Evolutionary conservation across 2,888 invertebrate species (phyloP).

Genomic region (Ormyrus nitidulus): DNA sequence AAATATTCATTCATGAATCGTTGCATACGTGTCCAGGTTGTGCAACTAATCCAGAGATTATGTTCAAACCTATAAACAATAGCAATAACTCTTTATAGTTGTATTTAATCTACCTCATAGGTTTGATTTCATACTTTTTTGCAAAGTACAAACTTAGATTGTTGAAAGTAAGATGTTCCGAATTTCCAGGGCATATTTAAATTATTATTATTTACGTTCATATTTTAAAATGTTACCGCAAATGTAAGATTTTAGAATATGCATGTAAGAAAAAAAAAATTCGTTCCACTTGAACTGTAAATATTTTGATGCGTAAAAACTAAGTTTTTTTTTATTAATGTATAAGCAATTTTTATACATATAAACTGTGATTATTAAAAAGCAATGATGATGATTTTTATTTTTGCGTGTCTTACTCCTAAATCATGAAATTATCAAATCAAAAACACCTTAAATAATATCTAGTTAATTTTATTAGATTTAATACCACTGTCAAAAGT

Average conservation of each 20-base stretch:
- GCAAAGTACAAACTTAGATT: slow-evolving; percentile 45
- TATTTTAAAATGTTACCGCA: not conserved
- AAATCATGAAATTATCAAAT: too few species aligned
- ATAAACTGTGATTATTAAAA: slow-evolving; percentile 15
- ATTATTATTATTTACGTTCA: slow-evolving; percentile 12
- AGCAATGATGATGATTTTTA: not conserved
- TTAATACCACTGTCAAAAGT: too few species aligned
- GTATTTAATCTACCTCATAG: slow-evolving; percentile 26
- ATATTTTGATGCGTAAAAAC: not conserved
- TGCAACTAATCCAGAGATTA: slow-evolving; percentile 81
- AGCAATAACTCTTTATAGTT: slow-evolving; percentile 47
- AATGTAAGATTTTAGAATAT: not conserved
- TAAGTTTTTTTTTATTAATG: slow-evolving; percentile 8
- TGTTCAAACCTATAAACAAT: slow-evolving; percentile 66
- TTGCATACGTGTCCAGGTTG: slow-evolving; percentile 98
- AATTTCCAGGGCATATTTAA: slow-evolving; percentile 24
- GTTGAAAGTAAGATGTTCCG: slow-evolving; percentile 1
- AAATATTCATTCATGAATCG: slow-evolving; percentile 93
- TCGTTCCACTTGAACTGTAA: not conserved
- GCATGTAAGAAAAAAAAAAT: not conserved
- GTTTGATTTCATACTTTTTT: slow-evolving; percentile 41
- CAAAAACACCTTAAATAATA: too few species aligned
- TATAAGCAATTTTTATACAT: slow-evolving; percentile 15
- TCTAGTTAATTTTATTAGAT: too few species aligned
- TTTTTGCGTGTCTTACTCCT: too few species aligned